Evolutionary conservation across 30 jellyfish, hydroid and myxozoan species (phyloP), one percentile per base, ranked within the genome.

Genomic region (Turritopsis dohrnii): DNA sequence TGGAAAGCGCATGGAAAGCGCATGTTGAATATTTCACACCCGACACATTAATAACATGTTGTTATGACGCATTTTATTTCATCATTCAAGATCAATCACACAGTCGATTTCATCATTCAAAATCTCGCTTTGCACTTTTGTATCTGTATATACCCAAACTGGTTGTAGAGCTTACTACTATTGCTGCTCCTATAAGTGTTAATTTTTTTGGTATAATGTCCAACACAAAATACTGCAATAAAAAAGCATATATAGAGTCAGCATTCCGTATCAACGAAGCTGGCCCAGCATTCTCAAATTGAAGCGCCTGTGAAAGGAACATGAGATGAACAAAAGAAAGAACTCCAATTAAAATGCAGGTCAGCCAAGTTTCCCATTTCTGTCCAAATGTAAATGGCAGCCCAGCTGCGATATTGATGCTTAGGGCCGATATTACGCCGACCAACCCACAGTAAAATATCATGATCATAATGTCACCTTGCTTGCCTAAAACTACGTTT

Each of bases 271-370:
- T 91, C 65, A 90, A 69, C 17, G 97, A 76, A 52, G 95, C 97
- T 20, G 97, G 97, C 21, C 97, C 97, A 22, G 97, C 95, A 41
- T 90, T 95, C 71, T 90, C 97, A 1, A 90, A 71, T 71, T 90
- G 97, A 75, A 90, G 54, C 30, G 97, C 83, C 76, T 90, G 92
- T 7, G 97, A 95, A 18, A 90, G 92, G 30, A 90, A 79, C 53
- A 90, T 81, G 84, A 90, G 77, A 53, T 90, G 97, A 13, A 90
- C 90, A 66, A 90, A 85, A 21, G 97, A 85, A 29, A 90, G 88
- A 22, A 90, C 18, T 21, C 97, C 97, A 24, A 90, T 90, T 25
- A 90, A 79, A 27, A 85, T 66, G 19, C 83, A 76, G n/a, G 76
- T 84, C 1, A 90, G 54, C 21, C 85, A 79, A 77, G 79, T 86